Evolutionary conservation across 1,140 invertebrate species (phyloP), one percentile per base, ranked within the genome.

Genomic region (Drosophila subobscura): DNA sequence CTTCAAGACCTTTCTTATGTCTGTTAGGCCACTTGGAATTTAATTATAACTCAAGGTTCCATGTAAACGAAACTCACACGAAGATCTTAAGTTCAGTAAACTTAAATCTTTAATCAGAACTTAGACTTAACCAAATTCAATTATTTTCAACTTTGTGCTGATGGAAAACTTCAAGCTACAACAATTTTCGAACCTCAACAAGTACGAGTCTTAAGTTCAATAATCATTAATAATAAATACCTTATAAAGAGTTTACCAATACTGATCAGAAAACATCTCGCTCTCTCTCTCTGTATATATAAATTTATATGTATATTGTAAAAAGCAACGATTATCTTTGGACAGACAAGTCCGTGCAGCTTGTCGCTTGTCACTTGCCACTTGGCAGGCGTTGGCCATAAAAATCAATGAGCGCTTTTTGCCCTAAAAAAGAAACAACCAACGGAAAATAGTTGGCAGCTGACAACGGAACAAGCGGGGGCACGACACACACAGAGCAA

Each of bases 321-420:
- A 56, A 25, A 27, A 67, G 23, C 33, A 46, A 65, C 56, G 60
- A 54, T 65, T 75, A 75, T 75, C 71, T 67, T 25, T n/a, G 44
- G 71, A 53, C 55, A 67, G 53, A 64, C 54, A 76, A 72, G 52
- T 54, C 59, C 64, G 55, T 75, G 54, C 49, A 54, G 42, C 51
- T 70, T 73, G 61, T 75, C 55, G 50, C 58, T 63, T 73, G 72
- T 66, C 67, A 66, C 75, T 66, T 73, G 72, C 63, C 67, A 70
- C 71, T 79, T 71, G 23, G 61, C 55, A 78, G 74, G 70, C 83
- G 74, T 86, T 76, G 75, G 78, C 78, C 59, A 81, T 81, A 86
- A 88, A 88, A 86, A 83, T 86, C 83, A 86, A 86, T 86, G 83
- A 79, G 75, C 70, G 71, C 50, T 61, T 76, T 74, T 56, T 68